Conservation (phyloP, 2,888 invertebrate species). For the Mechanitis messenoides region DNA sequence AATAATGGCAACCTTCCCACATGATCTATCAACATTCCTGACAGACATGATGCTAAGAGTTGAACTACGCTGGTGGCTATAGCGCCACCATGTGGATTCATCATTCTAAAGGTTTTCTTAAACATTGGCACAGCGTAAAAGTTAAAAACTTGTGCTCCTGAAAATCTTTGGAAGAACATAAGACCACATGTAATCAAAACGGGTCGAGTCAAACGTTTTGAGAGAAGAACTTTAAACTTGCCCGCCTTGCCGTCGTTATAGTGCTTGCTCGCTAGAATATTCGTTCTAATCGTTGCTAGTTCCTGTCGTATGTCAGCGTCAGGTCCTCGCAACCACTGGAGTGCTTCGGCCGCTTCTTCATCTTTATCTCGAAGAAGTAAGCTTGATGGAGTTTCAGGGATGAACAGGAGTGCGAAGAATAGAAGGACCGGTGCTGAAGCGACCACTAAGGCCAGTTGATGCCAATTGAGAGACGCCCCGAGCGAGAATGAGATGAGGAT, state of each 20-base stretch:
- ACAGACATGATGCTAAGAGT: constrained; percentile 86
- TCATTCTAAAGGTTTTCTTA: constrained; percentile 85
- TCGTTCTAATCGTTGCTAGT: constrained; percentile 82
- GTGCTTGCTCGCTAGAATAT: constrained; percentile 75
- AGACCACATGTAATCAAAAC: constrained; percentile 88
- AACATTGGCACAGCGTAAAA: constrained; percentile 92
- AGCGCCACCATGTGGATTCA: constrained; percentile 88
- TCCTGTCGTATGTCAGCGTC: constrained; percentile 86
- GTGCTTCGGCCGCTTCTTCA: constrained; percentile 82
- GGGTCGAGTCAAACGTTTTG: constrained; percentile 77
- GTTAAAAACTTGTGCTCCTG: constrained; percentile 88
- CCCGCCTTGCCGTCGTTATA: constrained; percentile 54
- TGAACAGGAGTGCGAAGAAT: constrained; percentile 83
- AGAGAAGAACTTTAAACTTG: constrained; percentile 56
- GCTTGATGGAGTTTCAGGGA: constrained; percentile 93
- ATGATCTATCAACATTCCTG: constrained; percentile 89
- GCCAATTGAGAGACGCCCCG: constrained; percentile 89
- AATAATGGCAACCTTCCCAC: constrained; percentile 89
- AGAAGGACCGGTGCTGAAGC: constrained; percentile 85
- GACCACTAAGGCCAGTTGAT: constrained; percentile 86
- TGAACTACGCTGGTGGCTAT: constrained; percentile 90
- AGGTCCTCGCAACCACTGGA: constrained; percentile 87
- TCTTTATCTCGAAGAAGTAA: constrained; percentile 85
- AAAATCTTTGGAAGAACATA: constrained; percentile 92
- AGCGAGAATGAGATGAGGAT: constrained; percentile 88